Evolutionary conservation across 2,888 invertebrate species (phyloP).

Genomic region (Quadriops clusia): DNA sequence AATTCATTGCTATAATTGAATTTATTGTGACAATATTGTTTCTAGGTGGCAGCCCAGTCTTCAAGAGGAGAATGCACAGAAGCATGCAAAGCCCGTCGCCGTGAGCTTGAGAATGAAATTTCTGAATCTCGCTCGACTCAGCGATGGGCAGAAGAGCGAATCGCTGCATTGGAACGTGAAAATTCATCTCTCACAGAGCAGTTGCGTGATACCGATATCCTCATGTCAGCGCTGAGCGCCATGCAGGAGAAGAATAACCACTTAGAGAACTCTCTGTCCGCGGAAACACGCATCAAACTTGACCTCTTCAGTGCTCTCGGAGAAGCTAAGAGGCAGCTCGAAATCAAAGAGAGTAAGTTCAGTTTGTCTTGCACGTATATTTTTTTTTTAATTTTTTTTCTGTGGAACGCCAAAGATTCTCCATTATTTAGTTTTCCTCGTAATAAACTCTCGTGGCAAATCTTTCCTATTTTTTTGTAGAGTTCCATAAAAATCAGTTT

Average conservation of each 20-base stretch:
- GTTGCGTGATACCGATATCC: slow-evolving; percentile 56
- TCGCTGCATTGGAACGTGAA: slow-evolving; percentile 46
- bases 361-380: too few species aligned
- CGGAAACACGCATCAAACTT: slow-evolving; percentile 94
- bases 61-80: slow-evolving; percentile 34
- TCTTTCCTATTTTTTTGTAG: too few species aligned
- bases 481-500: too few species aligned
- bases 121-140: slow-evolving; percentile 45
- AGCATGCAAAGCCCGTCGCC: slow-evolving; percentile 37
- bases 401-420: too few species aligned
- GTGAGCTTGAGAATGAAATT: slow-evolving; percentile 51
- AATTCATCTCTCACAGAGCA: slow-evolving; percentile 30
- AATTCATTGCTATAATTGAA: background rate
- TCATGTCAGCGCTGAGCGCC: slow-evolving; percentile 66
- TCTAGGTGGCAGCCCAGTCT: slow-evolving; percentile 29
- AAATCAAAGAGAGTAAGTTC: slow-evolving; percentile 69
- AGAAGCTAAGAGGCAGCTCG: slow-evolving; percentile 83
- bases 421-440: too few species aligned
- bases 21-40: slow-evolving; percentile 9
- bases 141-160: slow-evolving; percentile 48
- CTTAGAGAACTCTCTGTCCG: slow-evolving; percentile 85
- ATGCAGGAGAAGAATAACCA: slow-evolving; percentile 87
- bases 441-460: too few species aligned
- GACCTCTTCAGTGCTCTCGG: slow-evolving; percentile 96
- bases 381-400: too few species aligned